Percentiles rank a stretch among this genome's conserved stretches.
phyloP scores from a whole-genome alignment of 2,888 invertebrate species.

The Tuta absoluta region DNA sequence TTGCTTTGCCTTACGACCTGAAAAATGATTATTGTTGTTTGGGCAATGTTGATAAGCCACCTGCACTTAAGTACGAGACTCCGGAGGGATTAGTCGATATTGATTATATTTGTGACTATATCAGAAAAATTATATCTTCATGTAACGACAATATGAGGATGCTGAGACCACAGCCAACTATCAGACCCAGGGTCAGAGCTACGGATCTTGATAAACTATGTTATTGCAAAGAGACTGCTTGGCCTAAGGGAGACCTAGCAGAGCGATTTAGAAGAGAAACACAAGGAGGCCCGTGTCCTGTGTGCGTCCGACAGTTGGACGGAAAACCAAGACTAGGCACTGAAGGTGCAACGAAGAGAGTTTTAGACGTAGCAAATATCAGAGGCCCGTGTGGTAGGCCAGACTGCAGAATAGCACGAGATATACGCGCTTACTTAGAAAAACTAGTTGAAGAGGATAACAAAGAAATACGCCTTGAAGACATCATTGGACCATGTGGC shows the following conservation, averaged over 20 bases:
- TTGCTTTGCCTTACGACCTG: conserved; percentile 63
- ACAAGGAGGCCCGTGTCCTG: conserved; percentile 60
- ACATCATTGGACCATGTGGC: conserved; percentile 71
- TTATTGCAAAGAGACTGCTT: conserved; percentile 66
- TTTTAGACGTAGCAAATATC: conserved; percentile 68
- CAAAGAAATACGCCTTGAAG: conserved; percentile 56
- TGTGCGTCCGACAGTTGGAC: conserved; percentile 54
- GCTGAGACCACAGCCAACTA: conserved; percentile 68
- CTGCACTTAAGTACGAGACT: conserved; percentile 61
- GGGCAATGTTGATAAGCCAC: conserved; percentile 66
- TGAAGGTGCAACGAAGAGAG: conserved; percentile 39
- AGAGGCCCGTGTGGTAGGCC: conserved; percentile 71
- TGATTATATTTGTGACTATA: conserved; percentile 68
- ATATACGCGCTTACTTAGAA: conserved; percentile 67
- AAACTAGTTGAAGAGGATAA: conserved; percentile 68
- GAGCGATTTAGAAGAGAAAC: conserved; percentile 62
- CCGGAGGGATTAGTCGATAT: conserved; percentile 70
- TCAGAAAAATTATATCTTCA: conserved; percentile 68
- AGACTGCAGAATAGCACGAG: conserved; percentile 72
- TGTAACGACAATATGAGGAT: conserved; percentile 77
- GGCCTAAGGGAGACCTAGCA: conserved; percentile 66
- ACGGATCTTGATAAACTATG: conserved; percentile 72
- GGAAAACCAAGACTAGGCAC: neutral
- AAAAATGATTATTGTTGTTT: conserved; percentile 71
- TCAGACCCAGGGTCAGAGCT: conserved; percentile 66